Conservation (phyloP, 2,797 vertebrate genomes). For the Microchirus variegatus region DNA sequence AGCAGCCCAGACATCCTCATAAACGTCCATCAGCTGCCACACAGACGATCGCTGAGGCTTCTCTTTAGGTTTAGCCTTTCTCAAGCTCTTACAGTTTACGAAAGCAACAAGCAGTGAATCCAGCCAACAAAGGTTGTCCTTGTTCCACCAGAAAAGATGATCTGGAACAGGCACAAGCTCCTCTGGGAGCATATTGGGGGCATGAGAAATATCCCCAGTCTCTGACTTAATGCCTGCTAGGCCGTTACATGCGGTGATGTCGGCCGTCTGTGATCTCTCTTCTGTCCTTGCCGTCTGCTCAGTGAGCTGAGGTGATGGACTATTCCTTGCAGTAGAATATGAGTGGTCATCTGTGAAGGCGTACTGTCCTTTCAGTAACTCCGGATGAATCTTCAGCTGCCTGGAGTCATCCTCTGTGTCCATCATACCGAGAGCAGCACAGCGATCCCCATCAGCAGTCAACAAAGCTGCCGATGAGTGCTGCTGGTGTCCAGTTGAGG, state of each 20-base stretch:
- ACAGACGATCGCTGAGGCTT: slow-evolving; percentile 69
- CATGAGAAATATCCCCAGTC: slow-evolving; percentile 2
- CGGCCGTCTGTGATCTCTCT: neutral
- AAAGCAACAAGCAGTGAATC: slow-evolving; percentile 88
- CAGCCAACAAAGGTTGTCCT: slow-evolving; percentile 89
- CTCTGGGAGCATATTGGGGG: neutral
- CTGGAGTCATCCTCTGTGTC: neutral
- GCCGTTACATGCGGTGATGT: neutral
- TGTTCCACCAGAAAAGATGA: slow-evolving; percentile 88
- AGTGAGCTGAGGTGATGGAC: neutral
- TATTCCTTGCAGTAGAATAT: slow-evolving; percentile 9
- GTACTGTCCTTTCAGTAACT: neutral
- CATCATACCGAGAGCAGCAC: neutral
- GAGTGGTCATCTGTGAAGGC: neutral
- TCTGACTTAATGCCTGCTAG: neutral
- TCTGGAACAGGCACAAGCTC: slow-evolving; percentile 53
- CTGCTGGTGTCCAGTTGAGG: slow-evolving; percentile 5
- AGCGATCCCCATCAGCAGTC: neutral
- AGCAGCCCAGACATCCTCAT: slow-evolving; percentile 73
- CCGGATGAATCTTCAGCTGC: slow-evolving; percentile 6
- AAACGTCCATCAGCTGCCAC: slow-evolving; percentile 78
- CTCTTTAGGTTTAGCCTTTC: slow-evolving; percentile 32
- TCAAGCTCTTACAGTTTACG: slow-evolving; percentile 84
- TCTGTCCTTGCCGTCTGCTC: neutral
- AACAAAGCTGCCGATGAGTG: slow-evolving; percentile 13